A percentile compares a stretch with the other conserved stretches of the same genome.
phyloP scores from a whole-genome alignment of 2,888 invertebrate genomes.

The Euzophera pinguis region DNA sequence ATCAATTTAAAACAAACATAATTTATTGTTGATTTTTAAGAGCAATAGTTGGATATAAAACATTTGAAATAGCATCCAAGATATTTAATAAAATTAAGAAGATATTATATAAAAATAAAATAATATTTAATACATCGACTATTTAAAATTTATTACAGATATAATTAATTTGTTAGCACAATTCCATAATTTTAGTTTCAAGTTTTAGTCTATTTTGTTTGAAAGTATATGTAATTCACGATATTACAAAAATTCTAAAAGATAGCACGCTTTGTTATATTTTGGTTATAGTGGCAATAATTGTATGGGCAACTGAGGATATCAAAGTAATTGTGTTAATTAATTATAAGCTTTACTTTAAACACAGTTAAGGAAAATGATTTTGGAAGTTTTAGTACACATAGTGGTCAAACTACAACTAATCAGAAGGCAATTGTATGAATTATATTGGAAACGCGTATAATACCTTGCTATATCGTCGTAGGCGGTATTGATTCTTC shows the following conservation, averaged over 20 bases:
- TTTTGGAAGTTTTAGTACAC: slow-evolving; percentile 1
- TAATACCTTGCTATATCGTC: slow-evolving; percentile 46
- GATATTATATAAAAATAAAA: slow-evolving; percentile 23
- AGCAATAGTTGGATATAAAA: slow-evolving; percentile 26
- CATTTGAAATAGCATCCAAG: slow-evolving; percentile 21
- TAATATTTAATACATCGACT: slow-evolving; percentile 30
- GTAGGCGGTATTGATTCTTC: slow-evolving; percentile 67
- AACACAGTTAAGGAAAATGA: background rate
- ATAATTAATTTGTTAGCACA: slow-evolving; percentile 37
- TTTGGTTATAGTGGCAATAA: slow-evolving; percentile 1
- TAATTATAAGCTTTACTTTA: background rate
- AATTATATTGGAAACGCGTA: slow-evolving; percentile 11
- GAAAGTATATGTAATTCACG: slow-evolving; percentile 24
- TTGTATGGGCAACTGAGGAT: background rate
- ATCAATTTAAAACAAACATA: slow-evolving; percentile 30
- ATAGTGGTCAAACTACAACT: slow-evolving; percentile 12
- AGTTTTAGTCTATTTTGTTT: slow-evolving; percentile 48
- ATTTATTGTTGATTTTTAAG: slow-evolving; percentile 35
- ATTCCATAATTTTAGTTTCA: slow-evolving; percentile 40
- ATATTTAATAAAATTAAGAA: slow-evolving; percentile 28
- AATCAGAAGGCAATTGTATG: slow-evolving; percentile 11
- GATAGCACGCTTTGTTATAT: slow-evolving; percentile 14
- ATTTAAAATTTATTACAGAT: slow-evolving; percentile 26
- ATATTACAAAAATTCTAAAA: slow-evolving; percentile 10
- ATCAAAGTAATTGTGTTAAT: background rate